These are phyloP conservation scores for Eupelmus urozonus DNA, from an alignment of 2,888 invertebrate genomes.

Conservation along the genomic window DNA sequence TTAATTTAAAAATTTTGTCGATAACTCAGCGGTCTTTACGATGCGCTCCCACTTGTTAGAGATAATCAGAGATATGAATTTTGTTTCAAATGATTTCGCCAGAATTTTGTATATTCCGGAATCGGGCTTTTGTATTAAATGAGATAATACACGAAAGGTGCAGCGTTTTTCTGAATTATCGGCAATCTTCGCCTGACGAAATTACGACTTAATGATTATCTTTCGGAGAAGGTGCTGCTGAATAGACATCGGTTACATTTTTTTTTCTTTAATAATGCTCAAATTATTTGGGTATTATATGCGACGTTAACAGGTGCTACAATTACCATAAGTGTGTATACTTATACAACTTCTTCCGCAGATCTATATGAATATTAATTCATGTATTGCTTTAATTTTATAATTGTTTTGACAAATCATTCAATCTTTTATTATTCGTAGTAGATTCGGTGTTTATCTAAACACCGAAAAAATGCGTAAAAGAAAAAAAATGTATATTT, in stretches of 20 bases:
- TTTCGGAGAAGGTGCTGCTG: not conserved
- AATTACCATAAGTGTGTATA: not conserved
- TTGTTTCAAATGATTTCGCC: not conserved
- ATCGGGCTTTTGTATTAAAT: not conserved
- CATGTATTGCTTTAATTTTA: too few species aligned
- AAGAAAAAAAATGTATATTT: too few species aligned
- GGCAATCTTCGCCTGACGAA: not conserved
- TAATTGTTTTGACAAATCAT: too few species aligned
- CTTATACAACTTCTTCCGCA: too few species aligned
- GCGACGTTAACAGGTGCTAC: not conserved
- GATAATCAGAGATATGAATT: not conserved
- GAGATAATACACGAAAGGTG: not conserved
- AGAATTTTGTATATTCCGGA: not conserved
- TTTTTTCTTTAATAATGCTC: not conserved
- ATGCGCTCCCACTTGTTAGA: slow-evolving; percentile 4
- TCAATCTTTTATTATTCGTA: too few species aligned
- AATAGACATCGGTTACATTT: not conserved
- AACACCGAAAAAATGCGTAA: too few species aligned
- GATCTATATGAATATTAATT: too few species aligned
- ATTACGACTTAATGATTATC: not conserved
- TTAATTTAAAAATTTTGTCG: slow-evolving; percentile 34
- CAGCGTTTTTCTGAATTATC: not conserved
- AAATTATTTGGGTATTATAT: not conserved
- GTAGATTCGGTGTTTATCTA: too few species aligned
- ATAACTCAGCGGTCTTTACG: slow-evolving; percentile 32